Evolutionary conservation across 2,888 invertebrate genomes (phyloP).

Genomic region (Archaeoteleia sp.): DNA sequence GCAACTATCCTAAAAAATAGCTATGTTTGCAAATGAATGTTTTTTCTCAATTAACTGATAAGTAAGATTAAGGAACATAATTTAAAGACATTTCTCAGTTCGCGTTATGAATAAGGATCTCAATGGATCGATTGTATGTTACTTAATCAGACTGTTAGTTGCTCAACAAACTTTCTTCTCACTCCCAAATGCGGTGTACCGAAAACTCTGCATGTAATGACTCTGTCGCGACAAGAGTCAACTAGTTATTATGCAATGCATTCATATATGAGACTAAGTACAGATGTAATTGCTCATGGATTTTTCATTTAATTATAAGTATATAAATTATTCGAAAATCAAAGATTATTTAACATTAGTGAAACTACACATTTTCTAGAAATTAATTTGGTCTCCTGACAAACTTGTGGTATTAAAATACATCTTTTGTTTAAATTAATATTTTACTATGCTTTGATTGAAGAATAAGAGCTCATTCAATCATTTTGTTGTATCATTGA

Average conservation of each 20-base stretch:
- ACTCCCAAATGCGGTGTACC: constrained; percentile 36
- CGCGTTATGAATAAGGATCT: constrained; percentile 32
- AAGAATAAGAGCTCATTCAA: too few species aligned
- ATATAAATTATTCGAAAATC: too few species aligned
- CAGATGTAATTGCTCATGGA: too few species aligned
- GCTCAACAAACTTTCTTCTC: constrained; percentile 49
- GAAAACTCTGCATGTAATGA: constrained; percentile 37
- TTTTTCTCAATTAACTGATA: constrained; percentile 18
- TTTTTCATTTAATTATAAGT: too few species aligned
- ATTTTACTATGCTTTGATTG: too few species aligned
- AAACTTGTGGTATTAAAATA: too few species aligned
- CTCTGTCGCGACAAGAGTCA: constrained; percentile 33
- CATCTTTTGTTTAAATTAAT: too few species aligned
- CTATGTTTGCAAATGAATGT: not conserved
- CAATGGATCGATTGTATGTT: constrained; percentile 38
- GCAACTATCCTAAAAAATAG: constrained; percentile 13
- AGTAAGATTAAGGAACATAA: constrained; percentile 9
- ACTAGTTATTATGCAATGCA: constrained; percentile 27
- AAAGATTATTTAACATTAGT: too few species aligned
- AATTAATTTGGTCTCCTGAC: too few species aligned
- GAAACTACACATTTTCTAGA: too few species aligned
- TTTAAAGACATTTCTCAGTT: constrained; percentile 25
- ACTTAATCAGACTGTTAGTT: constrained; percentile 34
- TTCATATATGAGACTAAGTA: constrained; percentile 4
- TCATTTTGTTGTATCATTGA: too few species aligned